These are phyloP conservation scores for Meloidogyne exigua DNA, from an alignment of 1,140 invertebrate genomes.

Conservation along the genomic window DNA sequence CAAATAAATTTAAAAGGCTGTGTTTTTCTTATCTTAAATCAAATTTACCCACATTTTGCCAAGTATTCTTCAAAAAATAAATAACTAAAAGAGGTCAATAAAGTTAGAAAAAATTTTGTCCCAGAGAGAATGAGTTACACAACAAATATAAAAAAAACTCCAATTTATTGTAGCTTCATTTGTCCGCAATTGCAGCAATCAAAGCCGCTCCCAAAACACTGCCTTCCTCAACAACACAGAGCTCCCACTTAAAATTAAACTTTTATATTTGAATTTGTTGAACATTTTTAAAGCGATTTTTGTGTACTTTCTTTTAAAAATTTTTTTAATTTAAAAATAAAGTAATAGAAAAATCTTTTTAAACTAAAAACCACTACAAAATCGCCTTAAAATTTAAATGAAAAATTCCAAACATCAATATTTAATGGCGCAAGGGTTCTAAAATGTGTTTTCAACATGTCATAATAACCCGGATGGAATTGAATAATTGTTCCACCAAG, in stretches of 20 bases:
- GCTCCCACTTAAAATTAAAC: constrained; percentile 55
- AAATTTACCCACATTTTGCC: too few species aligned
- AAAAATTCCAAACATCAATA: constrained; percentile 41
- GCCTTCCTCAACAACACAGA: constrained; percentile 62
- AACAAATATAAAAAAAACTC: not conserved
- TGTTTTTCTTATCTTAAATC: too few species aligned
- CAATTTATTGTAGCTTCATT: constrained; percentile 45
- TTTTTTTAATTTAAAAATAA: too few species aligned
- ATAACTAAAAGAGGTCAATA: too few species aligned
- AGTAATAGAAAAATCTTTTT: too few species aligned
- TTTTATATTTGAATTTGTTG: too few species aligned
- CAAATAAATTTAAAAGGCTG: too few species aligned
- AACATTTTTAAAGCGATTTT: too few species aligned
- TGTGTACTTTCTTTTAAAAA: too few species aligned
- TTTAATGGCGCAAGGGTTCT: constrained; percentile 53
- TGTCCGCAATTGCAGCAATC: constrained; percentile 60
- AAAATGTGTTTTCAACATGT: constrained; percentile 53
- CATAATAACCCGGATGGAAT: constrained; percentile 62
- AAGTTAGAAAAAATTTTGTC: not conserved
- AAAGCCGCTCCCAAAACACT: constrained; percentile 58
- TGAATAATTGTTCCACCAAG: constrained; percentile 61
- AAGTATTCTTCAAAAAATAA: too few species aligned
- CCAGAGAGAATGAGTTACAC: not conserved
- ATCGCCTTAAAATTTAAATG: too few species aligned
- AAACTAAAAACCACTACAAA: too few species aligned